These are phyloP conservation scores for Babyrousa celebensis DNA, from an alignment of 2,797 vertebrate species.

Conservation along the genomic window DNA sequence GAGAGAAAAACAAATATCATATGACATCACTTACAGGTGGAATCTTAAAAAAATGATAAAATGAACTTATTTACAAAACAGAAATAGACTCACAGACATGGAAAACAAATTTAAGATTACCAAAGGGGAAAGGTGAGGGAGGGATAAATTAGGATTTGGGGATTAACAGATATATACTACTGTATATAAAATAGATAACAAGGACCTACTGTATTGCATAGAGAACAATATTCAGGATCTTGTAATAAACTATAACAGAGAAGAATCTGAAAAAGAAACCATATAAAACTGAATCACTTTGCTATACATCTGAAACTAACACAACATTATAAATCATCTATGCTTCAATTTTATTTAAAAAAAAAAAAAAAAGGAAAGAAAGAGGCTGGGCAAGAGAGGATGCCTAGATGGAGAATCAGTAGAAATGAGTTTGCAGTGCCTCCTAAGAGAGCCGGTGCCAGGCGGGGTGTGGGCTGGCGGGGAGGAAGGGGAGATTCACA, in stretches of 20 bases:
- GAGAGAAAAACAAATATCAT: too few species aligned
- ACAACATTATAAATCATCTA: background rate
- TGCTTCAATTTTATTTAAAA: background rate
- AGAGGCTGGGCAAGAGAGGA: rapidly evolving
- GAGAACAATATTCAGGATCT: background rate
- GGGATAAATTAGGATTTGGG: background rate
- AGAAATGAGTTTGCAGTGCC: background rate
- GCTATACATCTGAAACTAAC: background rate
- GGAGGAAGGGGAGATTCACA: background rate
- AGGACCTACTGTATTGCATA: background rate
- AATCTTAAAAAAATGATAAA: background rate
- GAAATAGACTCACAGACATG: background rate
- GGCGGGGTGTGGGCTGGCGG: background rate
- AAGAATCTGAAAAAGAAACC: background rate
- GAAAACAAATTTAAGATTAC: background rate
- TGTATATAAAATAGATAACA: background rate
- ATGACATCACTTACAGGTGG: background rate
- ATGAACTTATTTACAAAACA: background rate
- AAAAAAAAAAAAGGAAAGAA: background rate
- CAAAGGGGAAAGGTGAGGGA: background rate
- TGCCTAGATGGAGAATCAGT: background rate
- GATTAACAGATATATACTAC: background rate
- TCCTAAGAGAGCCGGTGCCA: background rate
- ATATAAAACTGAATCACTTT: background rate
- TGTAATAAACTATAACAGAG: background rate